phyloP scores from a whole-genome alignment of 2,888 invertebrate genomes.

The Ophonus ardosiacus region DNA sequence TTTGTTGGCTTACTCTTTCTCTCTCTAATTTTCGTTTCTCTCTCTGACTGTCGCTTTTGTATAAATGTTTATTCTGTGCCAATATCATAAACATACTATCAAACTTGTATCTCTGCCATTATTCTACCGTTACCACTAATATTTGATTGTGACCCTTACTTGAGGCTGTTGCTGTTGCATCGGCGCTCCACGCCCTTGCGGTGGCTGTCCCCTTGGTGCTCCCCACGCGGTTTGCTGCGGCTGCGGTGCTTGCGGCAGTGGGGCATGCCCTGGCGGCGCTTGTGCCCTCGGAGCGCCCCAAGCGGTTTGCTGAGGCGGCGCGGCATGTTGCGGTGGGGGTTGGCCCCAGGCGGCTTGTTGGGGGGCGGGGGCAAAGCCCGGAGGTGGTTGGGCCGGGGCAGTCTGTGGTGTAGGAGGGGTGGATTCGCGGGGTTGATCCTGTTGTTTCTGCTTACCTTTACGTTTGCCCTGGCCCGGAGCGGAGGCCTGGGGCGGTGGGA shows the following conservation, averaged over 20 bases:
- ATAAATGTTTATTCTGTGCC: too few species aligned
- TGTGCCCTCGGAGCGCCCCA: conserved; percentile 56
- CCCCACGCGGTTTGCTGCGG: conserved; percentile 30
- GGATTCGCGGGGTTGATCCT: conserved; percentile 5
- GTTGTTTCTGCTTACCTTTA: conserved; percentile 42
- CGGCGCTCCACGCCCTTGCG: too few species aligned
- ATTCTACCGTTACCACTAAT: too few species aligned
- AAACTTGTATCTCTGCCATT: too few species aligned
- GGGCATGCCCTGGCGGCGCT: background rate
- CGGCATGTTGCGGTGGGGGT: background rate
- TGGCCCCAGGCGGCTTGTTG: background rate
- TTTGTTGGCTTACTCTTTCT: too few species aligned
- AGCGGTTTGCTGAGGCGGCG: conserved; percentile 55
- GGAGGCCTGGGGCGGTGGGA: background rate
- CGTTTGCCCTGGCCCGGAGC: conserved; percentile 25
- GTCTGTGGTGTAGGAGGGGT: background rate
- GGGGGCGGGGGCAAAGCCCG: background rate
- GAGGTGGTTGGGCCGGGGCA: too few species aligned
- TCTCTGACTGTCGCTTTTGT: too few species aligned
- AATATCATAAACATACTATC: too few species aligned
- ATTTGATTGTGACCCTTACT: too few species aligned
- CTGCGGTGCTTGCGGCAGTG: conserved; percentile 1
- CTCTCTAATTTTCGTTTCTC: too few species aligned
- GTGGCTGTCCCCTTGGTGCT: background rate
- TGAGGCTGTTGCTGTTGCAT: too few species aligned